phyloP scores from a whole-genome alignment of 2,113 vertebrate genomes.

The Anthoscopus minutus region DNA sequence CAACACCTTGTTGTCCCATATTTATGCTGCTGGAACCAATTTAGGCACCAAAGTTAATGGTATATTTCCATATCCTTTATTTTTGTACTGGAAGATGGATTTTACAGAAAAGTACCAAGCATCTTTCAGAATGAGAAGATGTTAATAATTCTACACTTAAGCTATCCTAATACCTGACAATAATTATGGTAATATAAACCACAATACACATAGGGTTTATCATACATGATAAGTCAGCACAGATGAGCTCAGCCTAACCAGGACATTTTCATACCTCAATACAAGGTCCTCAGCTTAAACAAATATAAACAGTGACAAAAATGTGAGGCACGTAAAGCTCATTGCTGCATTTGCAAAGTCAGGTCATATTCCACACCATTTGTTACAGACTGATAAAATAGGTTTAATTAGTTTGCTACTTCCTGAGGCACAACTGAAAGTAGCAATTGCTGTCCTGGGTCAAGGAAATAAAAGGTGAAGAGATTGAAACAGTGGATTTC shows the following conservation, averaged over 20 bases:
- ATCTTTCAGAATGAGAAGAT: neutral
- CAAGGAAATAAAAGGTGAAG: neutral
- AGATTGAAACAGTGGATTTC: neutral
- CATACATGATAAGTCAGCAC: neutral
- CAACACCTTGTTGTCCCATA: rapidly evolving
- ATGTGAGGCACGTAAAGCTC: neutral
- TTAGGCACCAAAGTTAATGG: neutral
- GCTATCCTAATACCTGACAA: neutral
- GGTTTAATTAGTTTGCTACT: neutral
- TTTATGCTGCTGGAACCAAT: neutral
- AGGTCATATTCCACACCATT: neutral
- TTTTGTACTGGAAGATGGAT: neutral
- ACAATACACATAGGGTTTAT: neutral
- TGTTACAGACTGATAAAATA: neutral
- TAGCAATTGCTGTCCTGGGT: neutral
- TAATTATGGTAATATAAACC: neutral
- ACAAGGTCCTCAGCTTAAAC: neutral
- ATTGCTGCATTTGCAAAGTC: neutral
- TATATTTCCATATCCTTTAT: neutral
- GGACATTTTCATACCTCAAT: neutral
- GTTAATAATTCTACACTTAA: neutral
- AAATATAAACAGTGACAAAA: neutral
- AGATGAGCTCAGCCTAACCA: neutral
- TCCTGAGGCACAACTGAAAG: neutral
- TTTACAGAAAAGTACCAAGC: neutral